These are phyloP conservation scores for Spodoptera exigua DNA, from an alignment of 2,888 invertebrate genomes.

Conservation along the genomic window DNA sequence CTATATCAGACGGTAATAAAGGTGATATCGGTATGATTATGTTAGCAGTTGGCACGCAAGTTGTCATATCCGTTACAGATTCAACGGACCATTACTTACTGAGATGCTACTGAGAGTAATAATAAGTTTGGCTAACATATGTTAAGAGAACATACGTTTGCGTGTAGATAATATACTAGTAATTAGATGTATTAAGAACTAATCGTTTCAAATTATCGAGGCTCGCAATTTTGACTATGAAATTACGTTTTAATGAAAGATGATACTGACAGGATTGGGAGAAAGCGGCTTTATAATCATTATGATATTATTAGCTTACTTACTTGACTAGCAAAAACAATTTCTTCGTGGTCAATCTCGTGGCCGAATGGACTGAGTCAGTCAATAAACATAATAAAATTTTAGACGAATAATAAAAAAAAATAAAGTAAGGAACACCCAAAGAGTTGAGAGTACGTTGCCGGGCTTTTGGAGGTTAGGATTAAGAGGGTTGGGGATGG, in stretches of 20 bases:
- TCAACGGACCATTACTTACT: constrained; percentile 66
- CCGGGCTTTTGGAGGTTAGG: too few species aligned
- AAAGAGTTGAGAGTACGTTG: too few species aligned
- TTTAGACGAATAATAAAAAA: too few species aligned
- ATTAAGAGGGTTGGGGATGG: too few species aligned
- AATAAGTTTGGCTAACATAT: constrained; percentile 43
- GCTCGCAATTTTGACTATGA: constrained; percentile 17
- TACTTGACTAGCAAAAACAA: too few species aligned
- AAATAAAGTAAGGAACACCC: too few species aligned
- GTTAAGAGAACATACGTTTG: constrained; percentile 28
- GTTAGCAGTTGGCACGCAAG: constrained; percentile 52
- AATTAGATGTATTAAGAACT: constrained; percentile 47
- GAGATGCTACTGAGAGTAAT: constrained; percentile 64
- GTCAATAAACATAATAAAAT: too few species aligned
- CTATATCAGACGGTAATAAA: constrained; percentile 37
- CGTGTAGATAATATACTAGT: constrained; percentile 43
- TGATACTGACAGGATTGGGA: constrained; percentile 20
- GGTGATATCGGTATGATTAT: constrained; percentile 26
- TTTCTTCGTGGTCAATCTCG: too few species aligned
- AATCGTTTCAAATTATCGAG: constrained; percentile 37
- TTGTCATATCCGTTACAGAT: constrained; percentile 71
- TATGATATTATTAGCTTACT: too few species aligned
- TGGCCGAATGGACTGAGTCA: too few species aligned
- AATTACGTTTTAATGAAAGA: constrained; percentile 32
- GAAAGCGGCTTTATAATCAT: constrained; percentile 28